These are phyloP conservation scores for Stenodema calcarata DNA, from an alignment of 2,888 invertebrate species.

Conservation along the genomic window DNA sequence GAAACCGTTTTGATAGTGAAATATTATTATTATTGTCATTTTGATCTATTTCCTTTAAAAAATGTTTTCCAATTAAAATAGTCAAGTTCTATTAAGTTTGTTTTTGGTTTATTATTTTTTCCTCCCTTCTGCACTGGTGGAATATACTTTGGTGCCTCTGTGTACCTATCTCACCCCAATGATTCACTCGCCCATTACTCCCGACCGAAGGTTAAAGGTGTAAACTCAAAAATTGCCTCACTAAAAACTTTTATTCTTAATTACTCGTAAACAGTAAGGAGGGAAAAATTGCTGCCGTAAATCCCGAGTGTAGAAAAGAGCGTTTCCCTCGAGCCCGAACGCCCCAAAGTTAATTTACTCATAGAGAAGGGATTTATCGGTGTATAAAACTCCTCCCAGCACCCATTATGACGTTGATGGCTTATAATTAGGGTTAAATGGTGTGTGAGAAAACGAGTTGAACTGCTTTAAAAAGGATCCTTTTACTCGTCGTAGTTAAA, in stretches of 20 bases:
- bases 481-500: not conserved
- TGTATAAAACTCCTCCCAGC: not conserved
- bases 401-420: constrained; percentile 34
- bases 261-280: not conserved
- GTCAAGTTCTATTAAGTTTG: no score
- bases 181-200: no score
- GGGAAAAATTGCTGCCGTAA: not conserved
- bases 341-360: not conserved
- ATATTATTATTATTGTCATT: no score
- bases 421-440: constrained; percentile 42
- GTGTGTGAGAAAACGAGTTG: constrained; percentile 42
- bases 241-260: not conserved
- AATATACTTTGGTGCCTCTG: no score
- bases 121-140: no score
- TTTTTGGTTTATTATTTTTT: no score
- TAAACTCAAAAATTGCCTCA: not conserved
- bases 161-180: no score
- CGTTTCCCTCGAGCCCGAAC: not conserved
- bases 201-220: not conserved
- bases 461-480: constrained; percentile 4
- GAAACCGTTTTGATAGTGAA: no score
- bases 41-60: no score
- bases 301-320: not conserved
- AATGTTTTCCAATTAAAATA: no score
- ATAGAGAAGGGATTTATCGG: not conserved